These are phyloP conservation scores for Philopedon plagiatum DNA, from an alignment of 2,888 invertebrate genomes.

Conservation along the genomic window DNA sequence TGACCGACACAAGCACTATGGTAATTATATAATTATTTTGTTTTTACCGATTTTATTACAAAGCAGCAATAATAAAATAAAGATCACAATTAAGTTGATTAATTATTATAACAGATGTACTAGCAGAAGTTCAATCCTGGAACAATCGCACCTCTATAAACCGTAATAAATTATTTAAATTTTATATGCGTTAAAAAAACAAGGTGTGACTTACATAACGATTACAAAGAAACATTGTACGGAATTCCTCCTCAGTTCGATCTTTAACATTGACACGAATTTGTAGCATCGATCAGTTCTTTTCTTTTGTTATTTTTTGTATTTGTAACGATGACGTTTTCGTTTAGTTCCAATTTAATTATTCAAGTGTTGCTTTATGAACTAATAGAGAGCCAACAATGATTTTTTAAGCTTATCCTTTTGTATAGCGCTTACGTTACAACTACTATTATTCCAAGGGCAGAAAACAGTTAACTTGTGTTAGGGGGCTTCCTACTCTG, in stretches of 20 bases:
- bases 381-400: background rate
- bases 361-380: background rate
- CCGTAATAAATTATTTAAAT: conserved; percentile 14
- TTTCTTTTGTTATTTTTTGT: conserved; percentile 15
- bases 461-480: too few relatives aligned
- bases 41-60: too few relatives aligned
- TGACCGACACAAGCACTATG: too few relatives aligned
- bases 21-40: too few relatives aligned
- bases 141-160: conserved; percentile 11
- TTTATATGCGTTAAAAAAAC: background rate
- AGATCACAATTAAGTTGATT: background rate
- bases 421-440: too few relatives aligned
- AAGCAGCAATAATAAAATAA: background rate
- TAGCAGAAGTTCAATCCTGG: conserved; percentile 1
- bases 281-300: background rate
- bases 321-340: conserved; percentile 9
- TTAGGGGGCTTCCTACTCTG: too few relatives aligned
- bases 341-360: background rate
- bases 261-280: conserved; percentile 20
- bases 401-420: too few relatives aligned
- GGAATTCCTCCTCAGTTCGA: conserved; percentile 14
- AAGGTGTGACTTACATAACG: background rate
- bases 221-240: conserved; percentile 13
- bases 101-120: background rate
- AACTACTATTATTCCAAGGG: too few relatives aligned